Evolutionary conservation across 2,888 invertebrate species (phyloP).

Genomic region (Podabrus alpinus): DNA sequence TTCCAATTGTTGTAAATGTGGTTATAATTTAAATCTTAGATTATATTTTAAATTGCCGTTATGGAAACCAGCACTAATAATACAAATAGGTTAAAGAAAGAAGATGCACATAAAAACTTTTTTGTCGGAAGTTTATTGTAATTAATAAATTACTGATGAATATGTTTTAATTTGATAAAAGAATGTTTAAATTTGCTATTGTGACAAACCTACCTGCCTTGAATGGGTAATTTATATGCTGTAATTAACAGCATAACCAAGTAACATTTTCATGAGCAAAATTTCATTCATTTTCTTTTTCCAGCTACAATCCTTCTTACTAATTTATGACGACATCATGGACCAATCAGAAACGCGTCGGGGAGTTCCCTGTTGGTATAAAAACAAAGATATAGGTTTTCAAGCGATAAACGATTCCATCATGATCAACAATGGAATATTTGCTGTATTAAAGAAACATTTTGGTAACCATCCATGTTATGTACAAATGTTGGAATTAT

Average conservation of each 20-base stretch:
- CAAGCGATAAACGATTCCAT: conserved; percentile 85
- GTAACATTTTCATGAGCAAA: not conserved
- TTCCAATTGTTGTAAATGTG: too few species aligned
- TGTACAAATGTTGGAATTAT: conserved; percentile 75
- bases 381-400: conserved; percentile 70
- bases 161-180: not conserved
- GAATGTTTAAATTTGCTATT: not conserved
- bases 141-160: not conserved
- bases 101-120: not conserved
- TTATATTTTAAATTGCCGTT: too few species aligned
- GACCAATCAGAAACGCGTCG: conserved; percentile 82
- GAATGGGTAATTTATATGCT: not conserved
- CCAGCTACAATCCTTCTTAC: conserved; percentile 63
- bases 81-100: too few species aligned
- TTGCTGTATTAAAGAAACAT: conserved; percentile 76
- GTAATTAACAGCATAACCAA: not conserved
- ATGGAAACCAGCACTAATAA: too few species aligned
- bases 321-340: conserved; percentile 91
- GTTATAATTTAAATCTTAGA: too few species aligned
- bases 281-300: not conserved
- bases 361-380: conserved; percentile 91
- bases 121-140: not conserved
- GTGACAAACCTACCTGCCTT: not conserved
- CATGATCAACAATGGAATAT: conserved; percentile 79
- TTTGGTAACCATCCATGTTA: conserved; percentile 79